Conservation (phyloP, 2,113 vertebrate genomes). For the Catharus minimus region DNA sequence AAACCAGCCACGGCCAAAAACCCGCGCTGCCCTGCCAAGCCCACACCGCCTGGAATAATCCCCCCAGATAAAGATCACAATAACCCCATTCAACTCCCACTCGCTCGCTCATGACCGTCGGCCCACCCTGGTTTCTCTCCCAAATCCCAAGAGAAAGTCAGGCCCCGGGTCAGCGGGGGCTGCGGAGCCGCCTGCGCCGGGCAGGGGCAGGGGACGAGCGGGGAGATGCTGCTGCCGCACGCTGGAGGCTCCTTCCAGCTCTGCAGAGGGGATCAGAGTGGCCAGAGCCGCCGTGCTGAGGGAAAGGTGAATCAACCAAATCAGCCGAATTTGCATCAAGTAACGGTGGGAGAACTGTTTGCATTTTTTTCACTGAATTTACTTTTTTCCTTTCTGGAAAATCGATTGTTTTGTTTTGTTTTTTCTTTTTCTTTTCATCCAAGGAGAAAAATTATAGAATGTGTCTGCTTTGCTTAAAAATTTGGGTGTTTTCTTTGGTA, state of each 20-base stretch:
- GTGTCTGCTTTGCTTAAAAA: conserved; percentile 3
- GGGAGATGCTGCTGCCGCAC: fast-evolving
- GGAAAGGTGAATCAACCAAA: background rate
- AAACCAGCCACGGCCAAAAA: background rate
- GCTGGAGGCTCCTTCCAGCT: background rate
- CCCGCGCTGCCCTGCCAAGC: background rate
- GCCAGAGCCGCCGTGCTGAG: background rate
- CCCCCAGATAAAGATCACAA: conserved; percentile 47
- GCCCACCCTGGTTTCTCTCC: conserved; percentile 35
- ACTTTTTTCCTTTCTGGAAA: background rate
- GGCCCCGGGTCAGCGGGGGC: background rate
- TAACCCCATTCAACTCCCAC: conserved; percentile 25
- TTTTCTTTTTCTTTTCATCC: background rate
- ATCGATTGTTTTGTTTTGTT: background rate
- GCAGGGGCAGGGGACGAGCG: background rate
- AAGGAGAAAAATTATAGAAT: background rate
- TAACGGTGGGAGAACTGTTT: background rate
- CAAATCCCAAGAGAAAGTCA: background rate
- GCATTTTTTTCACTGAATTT: background rate
- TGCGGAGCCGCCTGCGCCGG: fast-evolving
- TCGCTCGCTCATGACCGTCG: conserved; percentile 1
- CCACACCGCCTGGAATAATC: conserved; percentile 16
- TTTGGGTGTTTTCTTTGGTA: conserved; percentile 19
- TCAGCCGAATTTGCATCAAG: background rate
- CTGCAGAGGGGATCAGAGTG: background rate